phyloP scores from a whole-genome alignment of 1,140 invertebrate genomes.

The Ips nitidus region DNA sequence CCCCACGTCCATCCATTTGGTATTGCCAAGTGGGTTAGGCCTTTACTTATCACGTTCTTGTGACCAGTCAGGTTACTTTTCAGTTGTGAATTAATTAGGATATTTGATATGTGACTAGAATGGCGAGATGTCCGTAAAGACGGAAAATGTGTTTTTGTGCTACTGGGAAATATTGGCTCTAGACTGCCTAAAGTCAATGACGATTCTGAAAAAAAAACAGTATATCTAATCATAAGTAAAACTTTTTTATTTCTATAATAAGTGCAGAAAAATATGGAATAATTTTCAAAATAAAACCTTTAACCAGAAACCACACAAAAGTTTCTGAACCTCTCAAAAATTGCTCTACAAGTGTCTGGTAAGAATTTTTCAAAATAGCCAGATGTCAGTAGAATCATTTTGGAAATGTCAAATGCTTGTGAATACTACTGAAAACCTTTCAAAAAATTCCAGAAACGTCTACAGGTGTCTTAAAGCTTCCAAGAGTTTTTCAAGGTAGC shows the following conservation, averaged over 20 bases:
- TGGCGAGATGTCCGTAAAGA: conserved; percentile 10
- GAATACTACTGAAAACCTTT: not conserved
- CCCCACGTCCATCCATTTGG: conserved; percentile 81
- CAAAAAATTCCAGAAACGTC: too few relatives aligned
- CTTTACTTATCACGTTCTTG: conserved; percentile 63
- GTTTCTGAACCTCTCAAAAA: too few relatives aligned
- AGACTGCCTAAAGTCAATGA: conserved; percentile 37
- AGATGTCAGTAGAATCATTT: not conserved
- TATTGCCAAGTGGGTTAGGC: conserved; percentile 69
- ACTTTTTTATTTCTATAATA: too few relatives aligned
- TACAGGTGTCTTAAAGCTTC: too few relatives aligned
- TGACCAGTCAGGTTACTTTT: conserved; percentile 55
- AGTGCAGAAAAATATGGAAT: too few relatives aligned
- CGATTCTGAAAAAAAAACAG: conserved; percentile 39
- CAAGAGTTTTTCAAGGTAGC: too few relatives aligned
- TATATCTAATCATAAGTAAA: not conserved
- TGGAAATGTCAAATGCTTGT: not conserved
- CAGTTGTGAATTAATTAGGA: conserved; percentile 38
- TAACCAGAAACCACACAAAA: too few relatives aligned
- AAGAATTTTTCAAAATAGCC: too few relatives aligned
- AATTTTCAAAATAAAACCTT: too few relatives aligned
- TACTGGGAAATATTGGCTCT: conserved; percentile 41
- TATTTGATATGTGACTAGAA: conserved; percentile 42
- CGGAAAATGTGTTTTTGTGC: conserved; percentile 43
- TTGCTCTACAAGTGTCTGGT: too few relatives aligned